phyloP scores from a whole-genome alignment of 92 coral and sea anemone species.

The Umimayanthus chanpuru region DNA sequence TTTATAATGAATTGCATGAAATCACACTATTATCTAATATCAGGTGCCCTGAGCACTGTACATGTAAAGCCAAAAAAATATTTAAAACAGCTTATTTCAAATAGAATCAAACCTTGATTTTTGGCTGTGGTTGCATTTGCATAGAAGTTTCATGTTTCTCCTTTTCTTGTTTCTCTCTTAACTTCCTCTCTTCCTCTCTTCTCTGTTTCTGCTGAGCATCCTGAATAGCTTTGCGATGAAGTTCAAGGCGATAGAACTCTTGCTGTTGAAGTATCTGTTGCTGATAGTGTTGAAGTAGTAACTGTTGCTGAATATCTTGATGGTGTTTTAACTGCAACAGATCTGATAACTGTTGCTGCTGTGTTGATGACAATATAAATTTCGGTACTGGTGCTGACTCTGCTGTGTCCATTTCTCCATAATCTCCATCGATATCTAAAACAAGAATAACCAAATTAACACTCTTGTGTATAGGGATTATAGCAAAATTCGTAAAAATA shows the following conservation, averaged over 20 bases:
- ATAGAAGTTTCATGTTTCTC: slow-evolving; percentile 15
- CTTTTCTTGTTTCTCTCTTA: slow-evolving; percentile 31
- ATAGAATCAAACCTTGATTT: slow-evolving; percentile 27
- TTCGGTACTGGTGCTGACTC: slow-evolving; percentile 67
- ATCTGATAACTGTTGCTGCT: slow-evolving; percentile 79
- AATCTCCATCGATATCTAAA: slow-evolving; percentile 76
- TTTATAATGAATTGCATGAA: too few relatives aligned
- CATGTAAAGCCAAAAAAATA: too few relatives aligned
- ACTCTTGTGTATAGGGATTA: neutral
- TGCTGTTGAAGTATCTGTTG: slow-evolving; percentile 29
- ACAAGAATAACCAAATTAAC: slow-evolving; percentile 6
- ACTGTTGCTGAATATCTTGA: slow-evolving; percentile 74
- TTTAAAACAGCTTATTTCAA: neutral
- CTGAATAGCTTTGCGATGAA: slow-evolving; percentile 16
- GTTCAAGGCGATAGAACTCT: slow-evolving; percentile 34
- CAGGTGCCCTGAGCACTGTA: neutral
- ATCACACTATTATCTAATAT: too few relatives aligned
- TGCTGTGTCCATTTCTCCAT: slow-evolving; percentile 63
- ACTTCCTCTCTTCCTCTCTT: slow-evolving; percentile 34
- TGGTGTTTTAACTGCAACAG: slow-evolving; percentile 72
- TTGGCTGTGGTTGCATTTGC: slow-evolving; percentile 34
- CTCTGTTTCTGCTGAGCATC: slow-evolving; percentile 43
- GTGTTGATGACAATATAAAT: slow-evolving; percentile 65
- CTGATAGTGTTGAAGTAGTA: slow-evolving; percentile 40
- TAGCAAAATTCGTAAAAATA: neutral